phyloP scores from a whole-genome alignment of 2,888 invertebrate genomes.

The Callimorpha dominula region DNA sequence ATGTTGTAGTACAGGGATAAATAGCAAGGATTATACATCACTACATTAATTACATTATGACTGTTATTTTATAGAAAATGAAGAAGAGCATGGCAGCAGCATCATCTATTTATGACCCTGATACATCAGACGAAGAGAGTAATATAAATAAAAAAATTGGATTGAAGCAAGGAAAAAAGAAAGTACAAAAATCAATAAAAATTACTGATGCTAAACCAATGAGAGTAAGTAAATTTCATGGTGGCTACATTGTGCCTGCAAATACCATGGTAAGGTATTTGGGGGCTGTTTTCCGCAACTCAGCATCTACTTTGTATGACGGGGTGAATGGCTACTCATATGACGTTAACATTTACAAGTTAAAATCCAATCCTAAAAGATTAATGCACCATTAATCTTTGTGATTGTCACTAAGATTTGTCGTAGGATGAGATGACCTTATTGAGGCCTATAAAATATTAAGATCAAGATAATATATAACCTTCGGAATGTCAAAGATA shows the following conservation, averaged over 20 bases:
- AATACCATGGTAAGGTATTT: too few species aligned
- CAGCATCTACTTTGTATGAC: neutral
- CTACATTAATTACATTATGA: neutral
- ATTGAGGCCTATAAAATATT: too few species aligned
- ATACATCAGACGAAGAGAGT: slow-evolving; percentile 83
- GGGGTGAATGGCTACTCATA: too few species aligned
- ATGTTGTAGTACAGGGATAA: neutral
- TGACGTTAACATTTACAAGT: too few species aligned
- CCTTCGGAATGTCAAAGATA: too few species aligned
- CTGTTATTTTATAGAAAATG: slow-evolving; percentile 59
- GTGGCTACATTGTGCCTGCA: neutral
- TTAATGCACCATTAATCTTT: too few species aligned
- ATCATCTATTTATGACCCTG: slow-evolving; percentile 85
- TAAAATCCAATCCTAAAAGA: too few species aligned
- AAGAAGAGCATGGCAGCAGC: slow-evolving; percentile 64
- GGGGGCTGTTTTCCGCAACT: too few species aligned
- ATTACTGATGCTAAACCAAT: slow-evolving; percentile 70
- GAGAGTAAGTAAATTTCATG: slow-evolving; percentile 55
- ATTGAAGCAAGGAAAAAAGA: slow-evolving; percentile 51
- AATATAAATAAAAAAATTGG: slow-evolving; percentile 30
- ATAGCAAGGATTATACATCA: neutral
- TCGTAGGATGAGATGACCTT: too few species aligned
- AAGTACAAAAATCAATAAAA: slow-evolving; percentile 61
- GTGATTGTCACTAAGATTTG: too few species aligned
- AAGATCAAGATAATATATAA: too few species aligned